Evolutionary conservation across 2,888 invertebrate species (phyloP), one percentile per base, ranked within the genome.

Genomic region (Drosophila niveifrons): DNA sequence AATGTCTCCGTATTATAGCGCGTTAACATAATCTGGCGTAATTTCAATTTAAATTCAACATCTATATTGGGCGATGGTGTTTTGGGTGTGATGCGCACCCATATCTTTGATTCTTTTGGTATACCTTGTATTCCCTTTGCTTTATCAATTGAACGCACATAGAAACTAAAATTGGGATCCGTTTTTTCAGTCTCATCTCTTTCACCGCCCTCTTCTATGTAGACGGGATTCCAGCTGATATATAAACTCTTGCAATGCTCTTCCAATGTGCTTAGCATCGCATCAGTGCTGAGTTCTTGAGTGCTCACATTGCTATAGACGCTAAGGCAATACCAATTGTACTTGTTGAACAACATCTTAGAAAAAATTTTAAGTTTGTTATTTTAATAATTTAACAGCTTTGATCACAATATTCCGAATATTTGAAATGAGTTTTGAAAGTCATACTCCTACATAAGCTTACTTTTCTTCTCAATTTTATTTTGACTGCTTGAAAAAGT

Each of bases 201-300:
- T 34, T 56, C 48, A 15, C 18, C 18, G 2, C 57, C 48, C 10
- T 50, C 34, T 4, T 58, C 23, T 11, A 58, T 41, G 34, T 64
- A 44, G 28, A 50, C 23, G 3, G 58, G 28, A 10, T 11, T 23
- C 36, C 28, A 43, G 1, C 9, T 17, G 8, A 13, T 13, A 11
- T 13, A 13, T 11, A 15, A 28, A 11, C 0, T 7, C 1, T 11
- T 3, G 13, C 34, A 46, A 3, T 18, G 7, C 15, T 41, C 17
- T 6, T 53, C 29, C 0, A 53, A 28, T 7, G 15, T 13, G 3
- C n/a, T 2, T 7, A 41, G 4, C 7, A 53, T 28, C 11, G 10
- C 11, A 29, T 7, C 1, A 2, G 11, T 29, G 11, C 1, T 11
- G 1, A 3, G 7, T 28, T 8, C 1, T 0, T 7, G 15, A 2